Evolutionary conservation across 2,797 vertebrate genomes (phyloP).

Genomic region (Ambastaia sidthimunki): DNA sequence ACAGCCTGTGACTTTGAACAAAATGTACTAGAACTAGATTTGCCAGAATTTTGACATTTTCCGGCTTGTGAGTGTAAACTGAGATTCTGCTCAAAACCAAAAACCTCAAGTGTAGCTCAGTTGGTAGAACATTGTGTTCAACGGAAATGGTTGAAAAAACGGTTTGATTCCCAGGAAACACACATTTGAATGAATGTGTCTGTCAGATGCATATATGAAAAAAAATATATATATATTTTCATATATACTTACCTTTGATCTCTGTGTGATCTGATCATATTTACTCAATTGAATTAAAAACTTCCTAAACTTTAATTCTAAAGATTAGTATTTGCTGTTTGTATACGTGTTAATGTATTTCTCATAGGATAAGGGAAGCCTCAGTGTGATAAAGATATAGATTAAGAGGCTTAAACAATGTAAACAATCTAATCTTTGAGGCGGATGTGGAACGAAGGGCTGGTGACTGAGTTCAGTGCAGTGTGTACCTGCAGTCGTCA

Average conservation of each 20-base stretch:
- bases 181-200: too few relatives aligned
- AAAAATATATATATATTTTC: too few relatives aligned
- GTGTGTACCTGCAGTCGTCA: conserved; percentile 14
- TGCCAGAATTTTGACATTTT: too few relatives aligned
- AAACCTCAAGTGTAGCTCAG: too few relatives aligned
- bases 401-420: conserved; percentile 25
- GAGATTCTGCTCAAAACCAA: too few relatives aligned
- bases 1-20: too few relatives aligned
- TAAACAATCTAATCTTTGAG: conserved; percentile 39
- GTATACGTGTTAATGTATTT: neutral
- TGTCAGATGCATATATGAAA: too few relatives aligned
- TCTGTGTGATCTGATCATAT: too few relatives aligned
- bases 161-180: too few relatives aligned
- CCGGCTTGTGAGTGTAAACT: too few relatives aligned
- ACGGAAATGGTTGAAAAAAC: too few relatives aligned
- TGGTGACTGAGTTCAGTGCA: conserved; percentile 9
- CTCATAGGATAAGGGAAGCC: conserved; percentile 29
- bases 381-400: conserved; percentile 41
- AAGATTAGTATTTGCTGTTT: neutral
- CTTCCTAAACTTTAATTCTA: neutral
- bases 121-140: too few relatives aligned
- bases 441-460: conserved; percentile 37
- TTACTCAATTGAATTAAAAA: conserved; percentile 25
- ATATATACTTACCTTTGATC: neutral
- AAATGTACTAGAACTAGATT: neutral